Conservation (phyloP, 2,888 invertebrate genomes). For the Cerceris rybyensis region DNA sequence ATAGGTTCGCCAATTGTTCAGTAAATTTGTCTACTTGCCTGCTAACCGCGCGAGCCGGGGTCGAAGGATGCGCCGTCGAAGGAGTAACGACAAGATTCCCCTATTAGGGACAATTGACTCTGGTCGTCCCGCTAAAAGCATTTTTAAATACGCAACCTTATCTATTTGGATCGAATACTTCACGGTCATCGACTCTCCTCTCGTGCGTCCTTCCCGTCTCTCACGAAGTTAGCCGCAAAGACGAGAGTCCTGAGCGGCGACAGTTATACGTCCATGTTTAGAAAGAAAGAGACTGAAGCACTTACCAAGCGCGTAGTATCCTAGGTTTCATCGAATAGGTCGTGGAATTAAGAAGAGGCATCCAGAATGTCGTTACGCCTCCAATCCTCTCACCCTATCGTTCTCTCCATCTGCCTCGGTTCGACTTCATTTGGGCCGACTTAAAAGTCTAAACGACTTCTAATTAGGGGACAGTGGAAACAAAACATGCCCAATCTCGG, state of each 20-base stretch:
- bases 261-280: not conserved
- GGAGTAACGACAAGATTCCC: slow-evolving; percentile 63
- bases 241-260: slow-evolving; percentile 16
- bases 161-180: slow-evolving; percentile 74
- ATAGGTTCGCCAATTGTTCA: slow-evolving; percentile 50
- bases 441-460: slow-evolving; percentile 75
- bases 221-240: slow-evolving; percentile 21
- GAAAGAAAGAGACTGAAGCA: slow-evolving; percentile 5
- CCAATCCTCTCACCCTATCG: slow-evolving; percentile 53
- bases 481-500: slow-evolving; percentile 77
- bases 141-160: slow-evolving; percentile 77
- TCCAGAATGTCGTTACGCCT: slow-evolving; percentile 57
- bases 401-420: slow-evolving; percentile 53
- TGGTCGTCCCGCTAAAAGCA: slow-evolving; percentile 74
- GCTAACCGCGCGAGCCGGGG: slow-evolving; percentile 6
- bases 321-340: slow-evolving; percentile 39
- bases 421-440: slow-evolving; percentile 71
- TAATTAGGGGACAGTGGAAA: slow-evolving; percentile 79
- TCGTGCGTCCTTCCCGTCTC: slow-evolving; percentile 15
- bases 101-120: slow-evolving; percentile 70
- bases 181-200: slow-evolving; percentile 45
- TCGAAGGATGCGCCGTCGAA: not conserved
- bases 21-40: slow-evolving; percentile 33
- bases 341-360: slow-evolving; percentile 54
- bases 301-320: slow-evolving; percentile 26